Evolutionary conservation across 2,113 vertebrate genomes (phyloP).

Genomic region (Malurus elegans): DNA sequence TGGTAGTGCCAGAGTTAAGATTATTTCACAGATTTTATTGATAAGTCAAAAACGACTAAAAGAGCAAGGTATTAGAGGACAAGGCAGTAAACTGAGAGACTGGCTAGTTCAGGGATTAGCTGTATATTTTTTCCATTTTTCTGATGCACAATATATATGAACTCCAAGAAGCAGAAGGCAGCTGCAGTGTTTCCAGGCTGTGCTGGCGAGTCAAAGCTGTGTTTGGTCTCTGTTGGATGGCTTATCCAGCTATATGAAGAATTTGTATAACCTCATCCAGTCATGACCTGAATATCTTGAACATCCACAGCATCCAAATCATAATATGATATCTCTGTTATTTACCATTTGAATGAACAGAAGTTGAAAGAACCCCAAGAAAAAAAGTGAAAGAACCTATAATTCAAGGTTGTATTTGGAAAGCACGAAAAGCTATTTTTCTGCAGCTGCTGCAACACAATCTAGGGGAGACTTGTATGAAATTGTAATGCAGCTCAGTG

Average conservation of each 20-base stretch:
- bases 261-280: not conserved
- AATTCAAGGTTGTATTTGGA: not conserved
- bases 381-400: not conserved
- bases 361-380: not conserved
- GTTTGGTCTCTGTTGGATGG: not conserved
- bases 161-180: conserved; percentile 8
- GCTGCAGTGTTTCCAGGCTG: not conserved
- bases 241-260: not conserved
- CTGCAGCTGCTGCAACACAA: not conserved
- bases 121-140: not conserved
- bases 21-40: conserved; percentile 15
- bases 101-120: not conserved
- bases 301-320: not conserved
- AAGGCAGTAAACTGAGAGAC: not conserved
- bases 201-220: not conserved
- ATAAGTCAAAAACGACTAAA: conserved; percentile 6
- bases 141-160: not conserved
- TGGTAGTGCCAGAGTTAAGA: conserved; percentile 12
- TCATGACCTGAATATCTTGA: not conserved
- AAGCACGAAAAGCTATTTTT: not conserved
- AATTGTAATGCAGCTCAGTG: not conserved
- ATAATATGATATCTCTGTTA: not conserved
- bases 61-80: not conserved
- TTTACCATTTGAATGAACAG: not conserved
- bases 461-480: not conserved